Evolutionary conservation across 2,888 invertebrate genomes (phyloP), one percentile per base, ranked within the genome.

Genomic region (Platycheirus albimanus): DNA sequence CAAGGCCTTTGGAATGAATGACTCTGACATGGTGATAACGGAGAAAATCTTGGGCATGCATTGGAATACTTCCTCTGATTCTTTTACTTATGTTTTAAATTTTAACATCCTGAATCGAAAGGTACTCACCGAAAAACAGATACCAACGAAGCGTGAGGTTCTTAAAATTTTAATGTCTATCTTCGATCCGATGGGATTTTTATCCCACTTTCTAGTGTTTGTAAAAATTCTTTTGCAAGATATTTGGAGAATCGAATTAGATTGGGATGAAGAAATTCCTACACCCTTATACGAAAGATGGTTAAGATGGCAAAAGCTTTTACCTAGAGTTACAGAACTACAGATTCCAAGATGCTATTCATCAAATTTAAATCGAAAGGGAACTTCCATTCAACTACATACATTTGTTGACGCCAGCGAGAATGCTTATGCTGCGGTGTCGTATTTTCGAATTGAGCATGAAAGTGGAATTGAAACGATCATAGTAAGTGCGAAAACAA

Each of bases 161-260:
- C 11, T 36, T 2, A 36, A 36, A 36, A 36, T 36, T 11, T 11
- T 36, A 11, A 36, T 36, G 36, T 36, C 10, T 2, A 36, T 36
- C 8, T 36, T 36, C 36, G 36, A 36, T 36, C 36, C 36, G 36
- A 51, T 13, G 33, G 52, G 54, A 19, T 54, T 54, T 24, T 6
- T 24, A 4, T 24, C 24, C 24, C 24, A 24, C 6, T 24, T 24
- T 6, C 6, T 6, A 24, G 24, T 24, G 3, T 24, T 24, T 6
- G 3, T 24, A 3, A 24, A 24, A 24, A 24, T 24, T 24, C 3
- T n/a, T 30, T 54, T 56, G 20, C 56, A 38, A 38, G 56, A 56
- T 38, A 56, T 56, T 28, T 56, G 38, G 56, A 28, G 56, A 5
- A 30, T 11, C 11, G 41, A 36, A n/a, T 41, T 58, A 15, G 56